Evolutionary conservation across 1,140 invertebrate species (phyloP).

Genomic region (Cherax destructor): DNA sequence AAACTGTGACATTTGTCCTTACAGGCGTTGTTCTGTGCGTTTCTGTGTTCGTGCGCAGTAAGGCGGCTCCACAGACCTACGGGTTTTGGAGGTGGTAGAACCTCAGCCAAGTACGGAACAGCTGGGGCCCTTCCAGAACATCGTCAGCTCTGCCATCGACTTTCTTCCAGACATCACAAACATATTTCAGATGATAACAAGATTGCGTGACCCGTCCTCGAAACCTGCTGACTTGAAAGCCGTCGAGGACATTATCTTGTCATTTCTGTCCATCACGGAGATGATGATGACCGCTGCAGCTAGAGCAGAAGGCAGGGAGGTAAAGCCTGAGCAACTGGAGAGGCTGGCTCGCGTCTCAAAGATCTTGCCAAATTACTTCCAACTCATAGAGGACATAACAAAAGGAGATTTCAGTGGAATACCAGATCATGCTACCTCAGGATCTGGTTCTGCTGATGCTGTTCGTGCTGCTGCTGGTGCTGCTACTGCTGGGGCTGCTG

Average conservation of each 20-base stretch:
- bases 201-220: background rate
- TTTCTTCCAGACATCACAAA: background rate
- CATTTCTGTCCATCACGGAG: background rate
- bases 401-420: background rate
- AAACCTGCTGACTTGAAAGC: background rate
- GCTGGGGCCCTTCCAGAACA: slow-evolving; percentile 5
- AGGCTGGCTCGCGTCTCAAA: background rate
- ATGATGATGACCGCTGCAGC: background rate
- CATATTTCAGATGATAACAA: background rate
- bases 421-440: background rate
- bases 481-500: no score
- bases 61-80: background rate
- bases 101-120: background rate
- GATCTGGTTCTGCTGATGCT: background rate
- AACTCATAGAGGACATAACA: background rate
- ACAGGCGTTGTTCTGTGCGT: background rate
- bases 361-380: background rate
- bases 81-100: background rate
- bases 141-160: slow-evolving; percentile 6
- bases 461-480: no score
- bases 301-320: background rate
- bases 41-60: background rate
- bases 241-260: background rate
- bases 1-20: no score
- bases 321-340: background rate